Base-by-base conservation (phyloP, 2,797 vertebrate genomes). In the Chelonia mydas region DNA sequence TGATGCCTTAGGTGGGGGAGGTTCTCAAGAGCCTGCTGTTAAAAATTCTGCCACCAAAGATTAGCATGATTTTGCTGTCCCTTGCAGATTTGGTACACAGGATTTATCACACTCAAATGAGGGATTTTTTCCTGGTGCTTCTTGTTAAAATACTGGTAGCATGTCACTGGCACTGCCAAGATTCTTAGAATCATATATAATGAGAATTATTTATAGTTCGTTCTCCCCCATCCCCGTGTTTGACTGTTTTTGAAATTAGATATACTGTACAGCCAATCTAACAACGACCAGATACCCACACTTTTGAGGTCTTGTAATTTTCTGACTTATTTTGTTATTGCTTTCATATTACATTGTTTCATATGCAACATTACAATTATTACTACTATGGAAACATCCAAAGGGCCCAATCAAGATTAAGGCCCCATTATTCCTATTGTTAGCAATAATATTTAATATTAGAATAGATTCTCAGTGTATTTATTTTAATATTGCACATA, bases 41-140 rank as follows among this genome's bases (percentile, higher is more conserved):
- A 96, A 91, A 93, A 91, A 90, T 23, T 54, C 92, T 95, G 94
- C 95, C 93, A 95, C 31, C 72, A 57, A 82, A 92, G 57, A 95
- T 96, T 90, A 96, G 49, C 54, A 28, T 65, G 59, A 96, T 95
- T 81, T 54, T 79, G 78, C 59, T 84, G 50, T 82, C 47, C 4
- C 86, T 90, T 90, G 27, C 5, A 65, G 82, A 57, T 83, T 53
- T 51, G 11, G 45, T 53, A 59, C n/a, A 97, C 31, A 76, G 37
- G 0, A 0, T 21, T 93, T 94, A 83, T 83, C 89, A 94, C 78
- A 59, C 3, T 47, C 3, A 90, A 90, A 59, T 0, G 2, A 7
- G 0, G 3, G 27, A 50, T 55, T 57, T 49, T 53, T 11, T 57
- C 74, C 0, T 3, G 37, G 5, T 86, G 28, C 3, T 15, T 78